Evolutionary conservation across 2,113 vertebrate genomes (phyloP), one percentile per base, ranked within the genome.

Genomic region (Tupaia chinensis): DNA sequence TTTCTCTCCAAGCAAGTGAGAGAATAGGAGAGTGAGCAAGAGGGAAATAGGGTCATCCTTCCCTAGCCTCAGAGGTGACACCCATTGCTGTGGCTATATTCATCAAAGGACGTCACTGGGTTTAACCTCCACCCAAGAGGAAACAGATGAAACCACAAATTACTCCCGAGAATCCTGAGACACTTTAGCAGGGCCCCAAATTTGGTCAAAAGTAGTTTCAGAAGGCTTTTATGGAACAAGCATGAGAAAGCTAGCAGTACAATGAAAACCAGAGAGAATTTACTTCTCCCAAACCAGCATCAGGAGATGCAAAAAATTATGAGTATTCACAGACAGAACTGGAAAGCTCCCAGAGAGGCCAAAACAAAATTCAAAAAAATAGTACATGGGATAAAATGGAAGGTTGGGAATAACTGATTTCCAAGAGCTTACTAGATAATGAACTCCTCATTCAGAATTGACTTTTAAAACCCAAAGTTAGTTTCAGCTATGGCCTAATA

Each of bases 161-260:
- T 13, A 23, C 27, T n/a, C 23, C 66, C 0, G 3, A 91, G 58
- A 94, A 73, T 66, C 53, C 5, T n/a, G 23, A 87, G 88, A 78
- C 8, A 29, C 27, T 68, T 82, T 25, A 78, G 72, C 65, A 8
- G 19, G 20, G 56, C 58, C 91, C 14, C 77, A 92, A 74, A 88
- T 95, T 92, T 91, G 74, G 88, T 83, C 80, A 83, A 93, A 97
- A 95, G n/a, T 13, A 27, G 16, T 77, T n/a, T 25, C 16, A 70
- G 78, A 66, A 65, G 44, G 34, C 69, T 65, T 66, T 23, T 60
- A 65, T 63, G 87, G 58, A 87, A 89, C n/a, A 94, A 96, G 63
- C 63, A 13, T 9, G 66, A 79, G 32, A 95, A 27, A 61, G 63
- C 79, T 72, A 61, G 8, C 34, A 79, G 44, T 56, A 53, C 65